These are phyloP conservation scores for Drosophila algonquin DNA, from an alignment of 2,888 invertebrate species.

Conservation along the genomic window DNA sequence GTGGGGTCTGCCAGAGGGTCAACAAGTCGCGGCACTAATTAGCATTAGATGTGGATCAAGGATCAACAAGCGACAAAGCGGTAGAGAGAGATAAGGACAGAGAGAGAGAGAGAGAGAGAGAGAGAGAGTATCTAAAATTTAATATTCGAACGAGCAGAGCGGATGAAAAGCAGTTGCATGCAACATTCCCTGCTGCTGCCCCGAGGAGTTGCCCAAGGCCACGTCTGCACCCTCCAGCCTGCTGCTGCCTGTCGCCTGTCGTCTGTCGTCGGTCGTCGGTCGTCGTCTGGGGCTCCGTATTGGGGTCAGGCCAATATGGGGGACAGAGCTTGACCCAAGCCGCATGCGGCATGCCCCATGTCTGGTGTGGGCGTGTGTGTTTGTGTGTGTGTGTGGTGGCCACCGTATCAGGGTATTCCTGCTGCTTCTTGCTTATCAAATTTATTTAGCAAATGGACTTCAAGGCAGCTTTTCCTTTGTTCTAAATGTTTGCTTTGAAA, in stretches of 20 bases:
- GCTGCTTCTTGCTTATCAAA: conserved; percentile 39
- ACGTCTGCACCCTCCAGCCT: background rate
- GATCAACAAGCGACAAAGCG: conserved; percentile 27
- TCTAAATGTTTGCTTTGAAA: conserved; percentile 42
- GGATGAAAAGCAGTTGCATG: conserved; percentile 29
- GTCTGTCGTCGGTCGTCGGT: background rate
- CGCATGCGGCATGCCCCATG: background rate
- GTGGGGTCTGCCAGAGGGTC: background rate
- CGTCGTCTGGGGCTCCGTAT: background rate
- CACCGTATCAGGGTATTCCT: background rate
- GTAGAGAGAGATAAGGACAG: too few relatives aligned
- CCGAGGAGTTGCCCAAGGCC: background rate
- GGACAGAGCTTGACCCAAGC: background rate
- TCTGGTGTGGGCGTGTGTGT: background rate
- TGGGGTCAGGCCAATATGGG: background rate
- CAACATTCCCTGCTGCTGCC: background rate
- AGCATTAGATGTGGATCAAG: conserved; percentile 43
- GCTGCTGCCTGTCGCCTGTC: background rate
- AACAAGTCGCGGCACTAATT: conserved; percentile 37
- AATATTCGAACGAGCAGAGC: conserved; percentile 21
- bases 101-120: conserved; percentile 1
- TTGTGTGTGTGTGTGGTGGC: too few relatives aligned
- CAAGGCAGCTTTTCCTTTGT: conserved; percentile 44
- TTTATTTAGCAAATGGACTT: conserved; percentile 51
- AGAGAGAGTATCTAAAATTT: conserved; percentile 27